phyloP scores from a whole-genome alignment of 2,113 vertebrate genomes.

The Lontra canadensis region DNA sequence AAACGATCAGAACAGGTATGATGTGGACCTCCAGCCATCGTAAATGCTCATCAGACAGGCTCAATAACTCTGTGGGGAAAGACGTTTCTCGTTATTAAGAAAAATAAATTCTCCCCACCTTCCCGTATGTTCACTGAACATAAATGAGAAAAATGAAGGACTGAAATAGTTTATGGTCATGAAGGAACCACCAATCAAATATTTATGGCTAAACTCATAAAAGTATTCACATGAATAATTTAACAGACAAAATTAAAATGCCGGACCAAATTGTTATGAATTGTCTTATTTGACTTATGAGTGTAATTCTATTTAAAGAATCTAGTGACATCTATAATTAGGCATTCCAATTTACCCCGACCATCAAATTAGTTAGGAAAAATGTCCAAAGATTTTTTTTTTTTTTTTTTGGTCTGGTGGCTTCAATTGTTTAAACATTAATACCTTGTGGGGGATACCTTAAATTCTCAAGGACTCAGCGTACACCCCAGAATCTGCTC shows the following conservation, averaged over 20 bases:
- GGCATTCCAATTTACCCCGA: constrained; percentile 42
- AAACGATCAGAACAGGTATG: not conserved
- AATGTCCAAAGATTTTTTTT: not conserved
- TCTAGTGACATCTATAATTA: constrained; percentile 71
- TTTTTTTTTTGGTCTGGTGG: not conserved
- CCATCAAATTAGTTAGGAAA: not conserved
- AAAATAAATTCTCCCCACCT: not conserved
- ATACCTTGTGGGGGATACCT: not conserved
- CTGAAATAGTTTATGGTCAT: constrained; percentile 33
- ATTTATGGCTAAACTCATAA: constrained; percentile 73
- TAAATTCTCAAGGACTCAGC: not conserved
- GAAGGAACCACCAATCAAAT: constrained; percentile 62
- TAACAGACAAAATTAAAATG: constrained; percentile 80
- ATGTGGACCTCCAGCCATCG: not conserved
- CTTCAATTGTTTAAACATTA: not conserved
- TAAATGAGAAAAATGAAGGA: constrained; percentile 43
- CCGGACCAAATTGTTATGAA: constrained; percentile 71
- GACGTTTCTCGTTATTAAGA: not conserved
- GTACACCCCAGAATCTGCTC: not conserved
- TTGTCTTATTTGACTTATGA: constrained; percentile 79
- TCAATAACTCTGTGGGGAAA: not conserved
- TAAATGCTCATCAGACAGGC: not conserved
- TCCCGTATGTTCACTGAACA: constrained; percentile 5
- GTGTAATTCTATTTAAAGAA: constrained; percentile 75
- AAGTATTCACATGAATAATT: constrained; percentile 82